Evolutionary conservation across 2,888 invertebrate genomes (phyloP).

Genomic region (Tiphia femorata): DNA sequence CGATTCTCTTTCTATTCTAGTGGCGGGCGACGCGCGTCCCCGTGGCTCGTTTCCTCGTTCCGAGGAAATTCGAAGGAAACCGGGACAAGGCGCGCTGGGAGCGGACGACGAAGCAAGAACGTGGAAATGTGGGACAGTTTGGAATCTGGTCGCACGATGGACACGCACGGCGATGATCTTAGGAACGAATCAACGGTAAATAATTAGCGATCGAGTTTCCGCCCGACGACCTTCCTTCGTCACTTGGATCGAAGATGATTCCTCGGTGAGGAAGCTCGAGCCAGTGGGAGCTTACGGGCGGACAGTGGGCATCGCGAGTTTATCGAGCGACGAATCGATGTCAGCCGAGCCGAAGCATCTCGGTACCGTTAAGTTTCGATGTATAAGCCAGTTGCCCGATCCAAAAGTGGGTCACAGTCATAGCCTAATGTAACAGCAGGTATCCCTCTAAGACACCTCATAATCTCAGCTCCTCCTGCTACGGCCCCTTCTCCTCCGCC

Average conservation of each 20-base stretch:
- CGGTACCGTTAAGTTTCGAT: constrained; percentile 67
- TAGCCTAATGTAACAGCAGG: constrained; percentile 61
- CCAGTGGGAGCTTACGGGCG: neutral
- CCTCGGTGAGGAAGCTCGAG: neutral
- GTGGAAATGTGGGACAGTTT: too few relatives aligned
- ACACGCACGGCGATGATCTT: too few relatives aligned
- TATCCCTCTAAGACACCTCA: constrained; percentile 48
- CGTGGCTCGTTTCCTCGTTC: too few relatives aligned
- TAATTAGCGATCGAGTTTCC: neutral
- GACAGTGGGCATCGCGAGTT: constrained; percentile 14
- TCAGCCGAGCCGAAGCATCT: constrained; percentile 59
- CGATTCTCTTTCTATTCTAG: too few relatives aligned
- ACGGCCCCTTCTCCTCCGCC: constrained; percentile 14
- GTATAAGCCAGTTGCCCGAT: constrained; percentile 63
- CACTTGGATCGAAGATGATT: neutral
- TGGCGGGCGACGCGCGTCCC: too few relatives aligned
- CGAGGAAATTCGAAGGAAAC: too few relatives aligned
- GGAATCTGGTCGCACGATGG: too few relatives aligned
- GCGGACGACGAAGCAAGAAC: too few relatives aligned
- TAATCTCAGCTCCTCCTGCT: constrained; percentile 30
- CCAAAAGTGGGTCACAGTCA: constrained; percentile 66
- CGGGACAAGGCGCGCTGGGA: too few relatives aligned
- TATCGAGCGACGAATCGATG: constrained; percentile 59
- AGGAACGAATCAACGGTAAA: neutral
- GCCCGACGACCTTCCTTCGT: neutral